Conservation (phyloP, 2,113 vertebrate genomes). For the Morone saxatilis region DNA sequence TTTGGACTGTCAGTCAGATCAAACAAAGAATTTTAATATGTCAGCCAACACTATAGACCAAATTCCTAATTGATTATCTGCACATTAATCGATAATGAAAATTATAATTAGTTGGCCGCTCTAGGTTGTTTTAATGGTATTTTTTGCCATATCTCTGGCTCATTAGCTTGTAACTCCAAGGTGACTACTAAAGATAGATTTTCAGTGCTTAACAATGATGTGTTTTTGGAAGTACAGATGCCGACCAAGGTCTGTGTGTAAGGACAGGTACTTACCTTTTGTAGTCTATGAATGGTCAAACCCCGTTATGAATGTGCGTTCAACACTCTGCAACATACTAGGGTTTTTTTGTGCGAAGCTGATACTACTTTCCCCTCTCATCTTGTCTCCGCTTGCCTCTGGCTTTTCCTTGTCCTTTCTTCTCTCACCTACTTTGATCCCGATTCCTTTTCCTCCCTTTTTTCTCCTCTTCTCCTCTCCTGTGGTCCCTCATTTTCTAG, state of each 20-base stretch:
- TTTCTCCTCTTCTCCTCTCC: background rate
- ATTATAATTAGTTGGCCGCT: no score
- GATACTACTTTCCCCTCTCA: background rate
- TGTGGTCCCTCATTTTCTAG: background rate
- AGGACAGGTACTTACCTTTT: background rate
- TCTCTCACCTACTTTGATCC: conserved; percentile 18
- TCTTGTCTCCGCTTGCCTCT: background rate
- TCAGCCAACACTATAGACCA: background rate
- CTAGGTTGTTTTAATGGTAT: background rate
- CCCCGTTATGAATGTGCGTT: background rate
- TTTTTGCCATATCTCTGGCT: background rate
- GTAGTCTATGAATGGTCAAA: conserved; percentile 3
- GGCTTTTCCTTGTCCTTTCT: conserved; percentile 24
- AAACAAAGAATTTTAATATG: background rate
- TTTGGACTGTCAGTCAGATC: background rate
- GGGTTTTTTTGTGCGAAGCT: background rate
- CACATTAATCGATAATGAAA: background rate
- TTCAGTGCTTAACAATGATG: background rate
- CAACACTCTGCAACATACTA: background rate
- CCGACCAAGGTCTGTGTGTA: background rate
- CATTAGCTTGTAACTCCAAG: background rate
- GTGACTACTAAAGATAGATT: background rate
- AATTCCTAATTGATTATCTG: no score
- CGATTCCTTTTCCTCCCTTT: background rate
- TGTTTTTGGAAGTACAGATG: conserved; percentile 1